phyloP scores from a whole-genome alignment of 2,888 invertebrate species.

The Thumatha senex region DNA sequence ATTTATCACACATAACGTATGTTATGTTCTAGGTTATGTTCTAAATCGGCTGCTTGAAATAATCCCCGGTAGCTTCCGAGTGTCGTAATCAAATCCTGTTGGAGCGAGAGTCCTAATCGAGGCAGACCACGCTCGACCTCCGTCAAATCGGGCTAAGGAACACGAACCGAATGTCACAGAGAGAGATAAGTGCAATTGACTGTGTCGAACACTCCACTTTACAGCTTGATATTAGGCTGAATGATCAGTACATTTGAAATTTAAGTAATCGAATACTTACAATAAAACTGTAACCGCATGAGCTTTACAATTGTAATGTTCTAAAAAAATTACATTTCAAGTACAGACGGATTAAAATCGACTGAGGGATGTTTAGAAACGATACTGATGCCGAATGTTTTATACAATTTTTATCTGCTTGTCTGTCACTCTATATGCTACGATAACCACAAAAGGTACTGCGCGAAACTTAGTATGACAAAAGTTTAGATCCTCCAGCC shows the following conservation, averaged over 20 bases:
- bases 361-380: too few relatives aligned
- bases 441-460: too few relatives aligned
- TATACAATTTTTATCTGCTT: too few relatives aligned
- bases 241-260: background rate
- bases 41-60: slow-evolving; percentile 31
- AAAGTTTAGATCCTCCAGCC: too few relatives aligned
- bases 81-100: slow-evolving; percentile 67
- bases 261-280: too few relatives aligned
- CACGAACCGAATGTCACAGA: slow-evolving; percentile 60
- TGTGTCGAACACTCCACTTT: slow-evolving; percentile 2
- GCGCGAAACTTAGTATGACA: too few relatives aligned
- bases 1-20: slow-evolving; percentile 35
- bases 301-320: too few relatives aligned
- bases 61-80: slow-evolving; percentile 54
- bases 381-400: too few relatives aligned
- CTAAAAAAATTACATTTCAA: too few relatives aligned
- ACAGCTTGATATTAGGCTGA: background rate
- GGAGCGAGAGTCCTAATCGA: slow-evolving; percentile 65
- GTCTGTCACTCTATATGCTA: too few relatives aligned
- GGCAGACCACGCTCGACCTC: slow-evolving; percentile 70
- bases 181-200: slow-evolving; percentile 51
- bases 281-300: too few relatives aligned
- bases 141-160: slow-evolving; percentile 68
- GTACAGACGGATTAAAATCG: too few relatives aligned
- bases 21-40: slow-evolving; percentile 1